Percentiles rank a stretch among this genome's conserved stretches.
Evolutionary conservation across 2,888 invertebrate genomes (phyloP).

Genomic region (Drosophila subquinaria): DNA sequence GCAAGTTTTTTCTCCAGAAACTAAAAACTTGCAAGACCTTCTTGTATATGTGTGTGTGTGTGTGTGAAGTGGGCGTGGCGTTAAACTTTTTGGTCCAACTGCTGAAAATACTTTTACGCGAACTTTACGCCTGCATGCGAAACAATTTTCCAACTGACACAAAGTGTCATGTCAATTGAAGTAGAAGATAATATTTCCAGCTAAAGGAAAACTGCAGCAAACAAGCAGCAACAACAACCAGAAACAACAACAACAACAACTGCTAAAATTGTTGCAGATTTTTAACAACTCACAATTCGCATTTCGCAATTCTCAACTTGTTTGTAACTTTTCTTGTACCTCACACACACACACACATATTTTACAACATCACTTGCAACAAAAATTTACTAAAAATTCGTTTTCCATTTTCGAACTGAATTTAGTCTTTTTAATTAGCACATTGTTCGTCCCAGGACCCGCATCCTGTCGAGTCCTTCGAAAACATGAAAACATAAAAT

Average conservation of each 20-base stretch:
- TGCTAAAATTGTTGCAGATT: constrained; percentile 37
- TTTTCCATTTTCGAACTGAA: constrained; percentile 22
- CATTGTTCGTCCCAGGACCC: constrained; percentile 40
- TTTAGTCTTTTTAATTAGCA: constrained; percentile 50
- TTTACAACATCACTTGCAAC: constrained; percentile 5
- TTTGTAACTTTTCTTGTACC: constrained; percentile 46
- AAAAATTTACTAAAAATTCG: constrained; percentile 3
- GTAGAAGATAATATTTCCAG: constrained; percentile 72
- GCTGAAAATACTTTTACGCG: constrained; percentile 47
- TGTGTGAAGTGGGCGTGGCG: not conserved
- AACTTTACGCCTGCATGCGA: constrained; percentile 53
- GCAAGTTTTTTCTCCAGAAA: constrained; percentile 32
- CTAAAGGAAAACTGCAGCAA: constrained; percentile 40
- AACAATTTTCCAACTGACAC: constrained; percentile 74
- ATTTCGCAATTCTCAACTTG: constrained; percentile 41
- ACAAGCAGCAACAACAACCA: constrained; percentile 24
- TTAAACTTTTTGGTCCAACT: constrained; percentile 53
- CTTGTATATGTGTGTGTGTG: constrained; percentile 5
- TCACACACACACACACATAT: constrained; percentile 19
- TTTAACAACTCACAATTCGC: constrained; percentile 42
- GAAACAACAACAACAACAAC: constrained; percentile 9
- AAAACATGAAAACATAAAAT: not conserved
- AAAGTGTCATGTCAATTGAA: constrained; percentile 80
- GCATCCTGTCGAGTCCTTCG: constrained; percentile 13
- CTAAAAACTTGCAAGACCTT: constrained; percentile 31